Base-by-base conservation (phyloP, 1,140 invertebrate species). In the Lepidurus packardi region DNA sequence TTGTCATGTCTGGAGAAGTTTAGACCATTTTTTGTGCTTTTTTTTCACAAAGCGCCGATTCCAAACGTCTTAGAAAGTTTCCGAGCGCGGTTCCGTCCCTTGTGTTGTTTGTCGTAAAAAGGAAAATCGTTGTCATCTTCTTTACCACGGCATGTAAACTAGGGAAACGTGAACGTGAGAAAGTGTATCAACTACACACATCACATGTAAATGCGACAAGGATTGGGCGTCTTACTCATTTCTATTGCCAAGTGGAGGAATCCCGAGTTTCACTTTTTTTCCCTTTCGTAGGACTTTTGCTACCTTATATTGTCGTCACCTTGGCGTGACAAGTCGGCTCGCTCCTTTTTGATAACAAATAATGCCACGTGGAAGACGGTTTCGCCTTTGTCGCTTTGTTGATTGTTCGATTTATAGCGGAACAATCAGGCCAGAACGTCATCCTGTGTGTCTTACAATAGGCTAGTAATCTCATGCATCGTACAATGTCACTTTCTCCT, bases 221-320 rank as follows among this genome's bases (percentile, higher is more conserved):
- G 53, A 13, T 13, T 13, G 53, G 53, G 53, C 53, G 53, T 34
- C 34, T 34, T 65, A 65, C 53, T 9, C 13, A 16, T 65, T 65
- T 7, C 53, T 65, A 21, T 13, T 7, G 21, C 8, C 21, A 65
- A 65, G 21, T 11, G 53, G 6, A 65, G 53, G 53, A 65, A 65
- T 65, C n/a, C n/a, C 53, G 53, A 65, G 53, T 65, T 65, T 65
- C 53, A 65, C 53, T 65, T 65, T 65, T 47, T 65, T 65, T 21
- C n/a, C 53, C 21, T 65, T 65, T 21, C 16, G 16, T 65, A n/a
- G 21, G 53, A 65, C 16, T n/a, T 65, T n/a, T 16, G 21, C 7
- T 65, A n/a, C 21, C 21, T 13, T 9, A 16, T 65, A 65, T 65
- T 65, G 53, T 65, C 21, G 53, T 65, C 53, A 7, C 53, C 53